Evolutionary conservation across 2,888 invertebrate species (phyloP).

Genomic region (Choristoneura rosaceana): DNA sequence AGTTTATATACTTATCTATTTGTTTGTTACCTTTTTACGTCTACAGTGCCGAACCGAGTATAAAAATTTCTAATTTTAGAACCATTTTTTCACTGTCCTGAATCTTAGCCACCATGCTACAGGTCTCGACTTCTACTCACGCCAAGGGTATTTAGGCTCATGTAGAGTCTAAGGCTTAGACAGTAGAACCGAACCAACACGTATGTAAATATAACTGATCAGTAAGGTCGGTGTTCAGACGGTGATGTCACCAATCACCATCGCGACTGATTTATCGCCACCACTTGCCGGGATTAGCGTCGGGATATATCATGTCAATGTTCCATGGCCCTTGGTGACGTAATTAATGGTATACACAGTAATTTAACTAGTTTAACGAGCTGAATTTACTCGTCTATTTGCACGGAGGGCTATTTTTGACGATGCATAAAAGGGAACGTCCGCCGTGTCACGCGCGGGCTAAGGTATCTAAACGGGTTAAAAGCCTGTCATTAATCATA

Average conservation of each 20-base stretch:
- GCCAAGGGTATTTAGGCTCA: not conserved
- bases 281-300: slow-evolving; percentile 69
- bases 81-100: no score
- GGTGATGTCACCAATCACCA: slow-evolving; percentile 79
- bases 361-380: slow-evolving; percentile 17
- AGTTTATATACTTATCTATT: no score
- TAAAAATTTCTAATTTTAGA: no score
- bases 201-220: slow-evolving; percentile 55
- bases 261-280: slow-evolving; percentile 72
- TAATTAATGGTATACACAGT: slow-evolving; percentile 25
- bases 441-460: not conserved
- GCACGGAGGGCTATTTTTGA: slow-evolving; percentile 2
- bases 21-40: no score
- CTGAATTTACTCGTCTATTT: slow-evolving; percentile 12
- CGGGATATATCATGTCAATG: slow-evolving; percentile 45
- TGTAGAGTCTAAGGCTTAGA: not conserved
- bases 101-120: not conserved
- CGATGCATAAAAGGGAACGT: not conserved
- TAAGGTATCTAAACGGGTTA: not conserved
- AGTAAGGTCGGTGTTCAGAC: slow-evolving; percentile 71
- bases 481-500: not conserved
- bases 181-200: slow-evolving; percentile 3
- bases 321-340: slow-evolving; percentile 31
- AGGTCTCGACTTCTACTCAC: not conserved
- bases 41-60: no score